phyloP scores from a whole-genome alignment of 2,888 invertebrate genomes.

The Nemapogon koenigi region DNA sequence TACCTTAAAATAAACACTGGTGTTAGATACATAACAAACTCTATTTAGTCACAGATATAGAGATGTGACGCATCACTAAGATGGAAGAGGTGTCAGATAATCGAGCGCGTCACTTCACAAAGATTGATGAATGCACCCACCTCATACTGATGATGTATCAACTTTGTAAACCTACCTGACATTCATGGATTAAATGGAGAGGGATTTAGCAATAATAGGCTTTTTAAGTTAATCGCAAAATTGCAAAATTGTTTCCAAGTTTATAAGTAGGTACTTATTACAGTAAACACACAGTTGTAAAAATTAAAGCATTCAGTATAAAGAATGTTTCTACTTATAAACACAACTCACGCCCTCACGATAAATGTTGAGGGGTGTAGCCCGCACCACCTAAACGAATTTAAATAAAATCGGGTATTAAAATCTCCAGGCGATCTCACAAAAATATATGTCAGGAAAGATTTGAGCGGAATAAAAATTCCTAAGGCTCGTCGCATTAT shows the following conservation, averaged over 20 bases:
- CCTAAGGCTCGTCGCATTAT: constrained; percentile 59
- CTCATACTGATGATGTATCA: constrained; percentile 1
- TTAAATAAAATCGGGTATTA: constrained; percentile 63
- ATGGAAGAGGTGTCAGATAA: constrained; percentile 20
- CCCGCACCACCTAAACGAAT: constrained; percentile 57
- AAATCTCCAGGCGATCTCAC: constrained; percentile 58
- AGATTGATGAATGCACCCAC: constrained; percentile 23
- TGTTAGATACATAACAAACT: constrained; percentile 1
- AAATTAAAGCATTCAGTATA: neutral
- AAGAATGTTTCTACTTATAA: constrained; percentile 37
- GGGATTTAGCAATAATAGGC: neutral
- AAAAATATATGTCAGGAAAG: constrained; percentile 63
- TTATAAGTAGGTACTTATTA: no score
- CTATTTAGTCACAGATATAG: neutral
- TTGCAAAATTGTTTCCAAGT: no score
- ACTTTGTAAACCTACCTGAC: constrained; percentile 1
- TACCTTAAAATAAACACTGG: no score
- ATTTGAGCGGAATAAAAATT: constrained; percentile 64
- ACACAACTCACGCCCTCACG: constrained; percentile 54
- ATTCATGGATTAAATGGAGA: constrained; percentile 1
- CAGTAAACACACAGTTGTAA: neutral
- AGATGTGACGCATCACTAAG: constrained; percentile 3
- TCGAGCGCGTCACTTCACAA: constrained; percentile 18
- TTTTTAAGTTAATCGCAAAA: neutral
- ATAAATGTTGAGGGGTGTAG: constrained; percentile 54